Evolutionary conservation across 2,888 invertebrate species (phyloP).

Genomic region (Microctonus brassicae): DNA sequence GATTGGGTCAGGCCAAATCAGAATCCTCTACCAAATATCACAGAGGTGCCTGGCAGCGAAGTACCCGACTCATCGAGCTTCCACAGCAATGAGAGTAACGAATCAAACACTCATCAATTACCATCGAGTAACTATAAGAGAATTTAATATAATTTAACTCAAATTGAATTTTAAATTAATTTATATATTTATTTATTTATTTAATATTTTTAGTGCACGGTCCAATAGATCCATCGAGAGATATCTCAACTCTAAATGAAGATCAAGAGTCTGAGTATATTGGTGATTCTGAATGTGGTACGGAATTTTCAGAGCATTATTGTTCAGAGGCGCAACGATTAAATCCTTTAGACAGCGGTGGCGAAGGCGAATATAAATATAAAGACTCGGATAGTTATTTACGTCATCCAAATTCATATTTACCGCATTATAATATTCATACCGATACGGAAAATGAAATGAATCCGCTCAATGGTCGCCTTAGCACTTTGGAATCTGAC

Average conservation of each 20-base stretch:
- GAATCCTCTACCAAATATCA: slow-evolving; percentile 91
- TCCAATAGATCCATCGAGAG: slow-evolving; percentile 75
- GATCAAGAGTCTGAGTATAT: slow-evolving; percentile 79
- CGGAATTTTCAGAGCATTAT: slow-evolving; percentile 72
- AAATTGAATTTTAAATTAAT: background rate
- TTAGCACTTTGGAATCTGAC: slow-evolving; percentile 65
- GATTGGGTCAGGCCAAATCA: slow-evolving; percentile 88
- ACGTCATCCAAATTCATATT: slow-evolving; percentile 87
- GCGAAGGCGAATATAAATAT: slow-evolving; percentile 73
- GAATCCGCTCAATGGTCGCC: slow-evolving; percentile 64
- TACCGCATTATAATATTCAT: slow-evolving; percentile 80
- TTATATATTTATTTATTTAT: background rate
- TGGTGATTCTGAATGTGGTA: slow-evolving; percentile 79
- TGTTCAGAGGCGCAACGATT: slow-evolving; percentile 72
- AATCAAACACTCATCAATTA: slow-evolving; percentile 75
- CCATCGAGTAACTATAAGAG: slow-evolving; percentile 68
- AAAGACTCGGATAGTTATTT: slow-evolving; percentile 78
- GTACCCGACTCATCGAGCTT: slow-evolving; percentile 91
- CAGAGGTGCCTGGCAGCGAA: slow-evolving; percentile 91
- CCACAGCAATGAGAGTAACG: slow-evolving; percentile 86
- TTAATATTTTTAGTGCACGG: slow-evolving; percentile 67
- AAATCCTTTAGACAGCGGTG: slow-evolving; percentile 77
- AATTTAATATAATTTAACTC: background rate
- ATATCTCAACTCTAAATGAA: slow-evolving; percentile 79
- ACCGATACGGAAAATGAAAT: slow-evolving; percentile 76